Conservation (phyloP, 2,888 invertebrate genomes). For the Tetrapedia diversipes region DNA sequence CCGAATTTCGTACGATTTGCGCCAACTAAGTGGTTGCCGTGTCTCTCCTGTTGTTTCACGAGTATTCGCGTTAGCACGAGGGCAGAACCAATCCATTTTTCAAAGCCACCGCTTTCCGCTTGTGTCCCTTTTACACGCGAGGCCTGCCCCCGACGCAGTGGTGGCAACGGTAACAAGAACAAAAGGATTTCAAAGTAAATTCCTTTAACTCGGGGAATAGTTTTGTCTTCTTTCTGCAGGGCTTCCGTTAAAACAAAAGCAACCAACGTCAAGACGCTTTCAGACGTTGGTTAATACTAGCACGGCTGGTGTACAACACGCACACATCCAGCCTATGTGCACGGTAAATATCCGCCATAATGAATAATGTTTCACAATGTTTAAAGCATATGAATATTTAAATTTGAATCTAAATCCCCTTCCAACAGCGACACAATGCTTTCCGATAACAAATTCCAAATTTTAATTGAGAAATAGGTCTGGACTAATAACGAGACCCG, state of each 20-base stretch:
- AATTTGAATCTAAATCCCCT: conserved; percentile 32
- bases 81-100: conserved; percentile 43
- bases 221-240: not conserved
- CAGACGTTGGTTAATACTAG: conserved; percentile 19
- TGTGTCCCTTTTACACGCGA: conserved; percentile 11
- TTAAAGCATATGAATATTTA: conserved; percentile 52
- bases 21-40: conserved; percentile 9
- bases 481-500: too few relatives aligned
- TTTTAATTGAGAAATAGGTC: too few relatives aligned
- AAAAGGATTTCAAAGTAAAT: conserved; percentile 45
- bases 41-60: conserved; percentile 1
- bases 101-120: conserved; percentile 16
- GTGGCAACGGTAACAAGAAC: conserved; percentile 1
- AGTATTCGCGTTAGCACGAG: not conserved
- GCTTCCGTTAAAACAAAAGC: conserved; percentile 13
- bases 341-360: conserved; percentile 17
- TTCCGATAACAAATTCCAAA: conserved; percentile 27
- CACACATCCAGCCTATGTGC: not conserved
- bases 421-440: conserved; percentile 32
- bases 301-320: not conserved
- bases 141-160: not conserved
- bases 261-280: conserved; percentile 1
- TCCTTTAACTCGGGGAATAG: conserved; percentile 26
- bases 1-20: conserved; percentile 49
- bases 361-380: conserved; percentile 42